phyloP scores from a whole-genome alignment of 2,113 vertebrate genomes.

The Sander lucioperca region DNA sequence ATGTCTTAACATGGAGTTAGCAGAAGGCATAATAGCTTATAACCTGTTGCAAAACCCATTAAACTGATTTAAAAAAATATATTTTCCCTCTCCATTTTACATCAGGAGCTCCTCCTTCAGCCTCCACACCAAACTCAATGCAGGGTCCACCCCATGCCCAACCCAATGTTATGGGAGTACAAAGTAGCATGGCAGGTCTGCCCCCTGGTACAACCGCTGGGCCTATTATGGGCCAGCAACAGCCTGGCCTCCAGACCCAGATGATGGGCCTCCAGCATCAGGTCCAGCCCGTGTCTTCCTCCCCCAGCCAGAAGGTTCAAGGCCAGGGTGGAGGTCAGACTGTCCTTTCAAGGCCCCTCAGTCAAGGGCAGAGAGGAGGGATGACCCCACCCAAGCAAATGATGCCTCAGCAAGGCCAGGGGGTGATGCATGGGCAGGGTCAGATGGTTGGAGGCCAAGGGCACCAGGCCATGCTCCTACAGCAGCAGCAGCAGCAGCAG shows the following conservation, averaged over 20 bases:
- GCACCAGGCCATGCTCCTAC: constrained; percentile 92
- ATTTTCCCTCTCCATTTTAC: constrained; percentile 66
- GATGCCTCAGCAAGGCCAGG: constrained; percentile 94
- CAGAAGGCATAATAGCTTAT: neutral
- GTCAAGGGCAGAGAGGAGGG: constrained; percentile 92
- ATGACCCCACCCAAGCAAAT: constrained; percentile 98
- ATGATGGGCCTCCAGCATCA: constrained; percentile 97
- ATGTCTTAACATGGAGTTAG: neutral
- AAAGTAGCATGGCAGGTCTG: constrained; percentile 90
- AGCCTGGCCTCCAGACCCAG: constrained; percentile 93
- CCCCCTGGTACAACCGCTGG: constrained; percentile 87
- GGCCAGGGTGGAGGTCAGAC: constrained; percentile 89
- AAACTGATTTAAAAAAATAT: neutral
- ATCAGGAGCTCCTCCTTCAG: constrained; percentile 89
- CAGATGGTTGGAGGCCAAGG: constrained; percentile 95
- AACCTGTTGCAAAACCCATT: neutral
- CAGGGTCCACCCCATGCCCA: constrained; percentile 91
- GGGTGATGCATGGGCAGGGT: constrained; percentile 94
- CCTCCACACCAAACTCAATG: constrained; percentile 91
- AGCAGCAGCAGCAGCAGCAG: constrained; percentile 80
- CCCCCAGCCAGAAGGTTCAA: constrained; percentile 95
- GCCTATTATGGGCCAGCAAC: constrained; percentile 90
- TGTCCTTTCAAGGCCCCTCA: constrained; percentile 94
- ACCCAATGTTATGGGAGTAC: constrained; percentile 91
- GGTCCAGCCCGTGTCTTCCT: constrained; percentile 92